These are phyloP conservation scores for Argyra leucocephala DNA, from an alignment of 2,888 invertebrate species.

Conservation along the genomic window DNA sequence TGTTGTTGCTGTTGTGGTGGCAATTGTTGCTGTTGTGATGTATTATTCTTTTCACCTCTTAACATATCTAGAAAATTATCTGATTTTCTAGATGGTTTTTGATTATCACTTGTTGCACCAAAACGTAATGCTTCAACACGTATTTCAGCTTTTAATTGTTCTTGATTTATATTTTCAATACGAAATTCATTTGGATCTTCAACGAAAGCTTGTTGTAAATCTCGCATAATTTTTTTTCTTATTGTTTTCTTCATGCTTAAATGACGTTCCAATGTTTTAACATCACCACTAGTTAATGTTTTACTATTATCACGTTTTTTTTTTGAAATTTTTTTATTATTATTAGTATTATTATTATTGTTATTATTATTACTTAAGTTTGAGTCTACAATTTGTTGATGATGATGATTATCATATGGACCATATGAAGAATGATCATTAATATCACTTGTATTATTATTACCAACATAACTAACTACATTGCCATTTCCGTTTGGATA, in stretches of 20 bases:
- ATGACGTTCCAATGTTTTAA: slow-evolving; percentile 67
- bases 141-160: slow-evolving; percentile 57
- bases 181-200: slow-evolving; percentile 64
- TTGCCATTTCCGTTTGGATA: slow-evolving; percentile 6
- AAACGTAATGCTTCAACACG: slow-evolving; percentile 60
- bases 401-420: slow-evolving; percentile 37
- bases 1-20: slow-evolving; percentile 28
- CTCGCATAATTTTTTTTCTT: slow-evolving; percentile 74
- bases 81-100: slow-evolving; percentile 44
- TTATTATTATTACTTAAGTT: slow-evolving; percentile 38
- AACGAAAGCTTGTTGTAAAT: slow-evolving; percentile 65
- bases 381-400: too few relatives aligned
- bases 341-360: neutral
- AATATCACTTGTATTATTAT: slow-evolving; percentile 31
- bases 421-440: slow-evolving; percentile 38
- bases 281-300: slow-evolving; percentile 55
- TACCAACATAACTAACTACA: neutral
- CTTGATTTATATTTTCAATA: slow-evolving; percentile 58
- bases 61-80: slow-evolving; percentile 59
- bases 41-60: slow-evolving; percentile 45
- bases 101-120: slow-evolving; percentile 32
- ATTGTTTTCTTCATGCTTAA: slow-evolving; percentile 82
- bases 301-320: slow-evolving; percentile 61
- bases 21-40: slow-evolving; percentile 31
- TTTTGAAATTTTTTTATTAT: slow-evolving; percentile 27